Percentiles rank a stretch among this genome's conserved stretches.
These are phyloP conservation scores for Sarcophaga bullata DNA, from an alignment of 1,140 invertebrate genomes.

Conservation along the genomic window DNA sequence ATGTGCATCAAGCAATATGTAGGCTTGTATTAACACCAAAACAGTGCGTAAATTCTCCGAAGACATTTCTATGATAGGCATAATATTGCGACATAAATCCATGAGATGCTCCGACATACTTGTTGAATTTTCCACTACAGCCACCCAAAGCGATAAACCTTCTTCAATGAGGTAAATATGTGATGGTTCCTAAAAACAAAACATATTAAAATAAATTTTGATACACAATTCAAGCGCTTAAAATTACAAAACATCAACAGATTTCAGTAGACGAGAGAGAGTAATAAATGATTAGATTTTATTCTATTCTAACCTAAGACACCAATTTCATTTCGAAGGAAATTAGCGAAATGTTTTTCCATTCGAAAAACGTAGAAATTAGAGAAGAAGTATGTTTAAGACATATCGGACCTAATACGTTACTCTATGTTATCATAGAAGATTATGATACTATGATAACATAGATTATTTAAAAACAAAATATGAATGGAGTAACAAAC, in stretches of 20 bases:
- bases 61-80: conserved; percentile 80
- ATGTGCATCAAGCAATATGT: conserved; percentile 83
- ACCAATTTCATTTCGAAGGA: no score
- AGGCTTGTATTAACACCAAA: conserved; percentile 83
- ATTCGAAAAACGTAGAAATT: no score
- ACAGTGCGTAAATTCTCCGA: conserved; percentile 82
- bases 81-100: conserved; percentile 80
- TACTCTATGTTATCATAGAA: no score
- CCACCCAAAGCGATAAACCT: conserved; percentile 89
- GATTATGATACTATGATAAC: no score
- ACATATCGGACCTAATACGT: no score
- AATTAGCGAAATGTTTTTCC: no score
- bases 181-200: conserved; percentile 71
- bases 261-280: no score
- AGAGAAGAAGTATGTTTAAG: no score
- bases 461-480: no score
- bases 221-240: not conserved
- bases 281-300: not conserved
- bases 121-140: conserved; percentile 81
- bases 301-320: no score
- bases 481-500: not conserved
- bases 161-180: conserved; percentile 93
- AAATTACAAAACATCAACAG: no score
- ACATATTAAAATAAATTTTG: not conserved
- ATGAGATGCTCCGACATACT: conserved; percentile 73